Base-by-base conservation (phyloP, 2,888 invertebrate genomes). In the Cryptophagus acutangulus region DNA sequence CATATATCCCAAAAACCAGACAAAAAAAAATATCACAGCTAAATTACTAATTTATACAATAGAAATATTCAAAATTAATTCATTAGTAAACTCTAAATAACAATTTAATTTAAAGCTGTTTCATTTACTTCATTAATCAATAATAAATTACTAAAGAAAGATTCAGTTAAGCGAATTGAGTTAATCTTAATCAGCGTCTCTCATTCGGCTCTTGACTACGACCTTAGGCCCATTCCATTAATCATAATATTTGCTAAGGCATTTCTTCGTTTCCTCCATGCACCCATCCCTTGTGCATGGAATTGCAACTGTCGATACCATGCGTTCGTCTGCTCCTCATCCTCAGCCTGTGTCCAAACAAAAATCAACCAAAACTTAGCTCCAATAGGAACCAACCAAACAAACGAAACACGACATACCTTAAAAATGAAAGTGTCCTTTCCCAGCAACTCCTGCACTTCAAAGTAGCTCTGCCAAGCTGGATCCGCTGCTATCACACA, bases 241-340 rank as follows among this genome's bases (percentile, higher is more conserved):
- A 94, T 92, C 92, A 95, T 94, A 54, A 95, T 94, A 65, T 95
- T 94, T n/a, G 94, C 92, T 57, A 95, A 74, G 3, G 93, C 95
- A 62, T 91, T 92, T 24, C 95, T 78, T 48, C 94, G 76, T 66
- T 87, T 84, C 37, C 94, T 78, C 95, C 95, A 95, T 4, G 87
- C 82, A 43, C 94, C 94, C 54, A 94, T 83, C 42, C 92, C 89
- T 65, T 90, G 88, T 15, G 91, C 87, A 67, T 93, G 91, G 62
- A 85, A 87, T 66, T 93, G 91, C 38, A 95, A 72, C 59, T 89
- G 87, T 13, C 85, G 80, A 68, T 91, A 88, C 94, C 95, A 95
- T 17, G 84, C 81, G 54, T 84, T 82, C 1, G 93, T 93, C 54
- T 87, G 82, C 35, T 83, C 79, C 52, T 82, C 84, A 59, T 90